These are phyloP conservation scores for Sus cebifrons DNA, from an alignment of 2,797 vertebrate species.

Conservation along the genomic window DNA sequence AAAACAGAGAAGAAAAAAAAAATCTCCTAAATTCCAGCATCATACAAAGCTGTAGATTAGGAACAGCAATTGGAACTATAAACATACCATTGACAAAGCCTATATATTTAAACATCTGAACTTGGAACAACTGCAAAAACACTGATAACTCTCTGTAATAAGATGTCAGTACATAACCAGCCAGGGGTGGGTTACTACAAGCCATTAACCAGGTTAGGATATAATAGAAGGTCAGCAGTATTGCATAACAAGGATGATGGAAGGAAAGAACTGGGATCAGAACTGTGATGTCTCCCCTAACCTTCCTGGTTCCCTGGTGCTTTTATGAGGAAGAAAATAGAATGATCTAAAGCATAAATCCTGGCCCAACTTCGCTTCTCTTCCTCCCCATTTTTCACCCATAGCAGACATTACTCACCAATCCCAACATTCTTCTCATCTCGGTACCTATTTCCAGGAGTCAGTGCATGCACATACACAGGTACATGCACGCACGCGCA, in stretches of 20 bases:
- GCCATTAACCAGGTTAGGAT: not conserved
- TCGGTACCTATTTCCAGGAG: not conserved
- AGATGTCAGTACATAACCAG: not conserved
- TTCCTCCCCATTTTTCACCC: not conserved
- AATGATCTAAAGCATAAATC: not conserved
- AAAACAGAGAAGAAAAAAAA: not conserved
- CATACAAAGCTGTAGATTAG: not conserved
- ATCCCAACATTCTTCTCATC: not conserved
- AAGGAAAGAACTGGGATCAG: not conserved
- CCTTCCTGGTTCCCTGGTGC: not conserved
- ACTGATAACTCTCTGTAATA: not conserved
- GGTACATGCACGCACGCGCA: not conserved
- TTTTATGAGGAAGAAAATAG: conserved; percentile 3
- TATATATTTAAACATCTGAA: conserved; percentile 6
- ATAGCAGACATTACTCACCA: not conserved
- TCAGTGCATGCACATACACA: rapidly evolving
- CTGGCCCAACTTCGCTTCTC: conserved; percentile 12
- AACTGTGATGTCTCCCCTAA: not conserved
- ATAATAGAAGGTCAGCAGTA: not conserved
- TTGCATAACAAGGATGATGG: not conserved
- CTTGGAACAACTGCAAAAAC: not conserved
- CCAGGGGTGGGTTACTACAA: not conserved
- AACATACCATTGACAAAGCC: not conserved
- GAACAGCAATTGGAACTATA: not conserved
- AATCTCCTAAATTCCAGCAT: not conserved